These are phyloP conservation scores for Prunella strophiata DNA, from an alignment of 2,797 vertebrate species.

Conservation along the genomic window DNA sequence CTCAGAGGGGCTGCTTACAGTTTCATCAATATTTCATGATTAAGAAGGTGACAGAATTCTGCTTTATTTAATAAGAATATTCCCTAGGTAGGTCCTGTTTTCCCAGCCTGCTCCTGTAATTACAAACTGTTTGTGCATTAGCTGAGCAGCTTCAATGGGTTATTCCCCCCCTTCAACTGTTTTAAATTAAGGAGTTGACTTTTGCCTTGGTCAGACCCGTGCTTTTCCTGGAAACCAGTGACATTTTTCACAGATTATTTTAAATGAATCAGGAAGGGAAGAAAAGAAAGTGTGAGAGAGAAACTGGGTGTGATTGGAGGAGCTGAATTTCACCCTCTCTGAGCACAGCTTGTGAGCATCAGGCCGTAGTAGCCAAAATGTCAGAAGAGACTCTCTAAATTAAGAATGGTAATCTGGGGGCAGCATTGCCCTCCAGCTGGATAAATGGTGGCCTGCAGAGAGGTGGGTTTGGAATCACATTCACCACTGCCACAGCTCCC, in stretches of 20 bases:
- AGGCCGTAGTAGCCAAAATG: neutral
- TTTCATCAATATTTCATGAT: constrained; percentile 77
- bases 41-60: constrained; percentile 74
- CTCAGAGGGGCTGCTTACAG: constrained; percentile 61
- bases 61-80: constrained; percentile 72
- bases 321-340: constrained; percentile 25
- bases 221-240: constrained; percentile 33
- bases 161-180: constrained; percentile 15
- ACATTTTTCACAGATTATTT: constrained; percentile 27
- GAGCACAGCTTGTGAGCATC: neutral
- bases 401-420: neutral
- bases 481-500: neutral
- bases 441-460: neutral
- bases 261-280: constrained; percentile 1
- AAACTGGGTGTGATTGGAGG: neutral
- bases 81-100: constrained; percentile 56
- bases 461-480: neutral
- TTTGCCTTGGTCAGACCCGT: constrained; percentile 23
- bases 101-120: constrained; percentile 43
- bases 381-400: constrained; percentile 20
- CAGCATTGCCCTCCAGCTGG: neutral
- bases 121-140: constrained; percentile 52
- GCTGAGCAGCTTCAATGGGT: neutral
- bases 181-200: constrained; percentile 60
- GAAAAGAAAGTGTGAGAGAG: neutral